These are phyloP conservation scores for Geotrupes spiniger DNA, from an alignment of 2,888 invertebrate species.

Conservation along the genomic window DNA sequence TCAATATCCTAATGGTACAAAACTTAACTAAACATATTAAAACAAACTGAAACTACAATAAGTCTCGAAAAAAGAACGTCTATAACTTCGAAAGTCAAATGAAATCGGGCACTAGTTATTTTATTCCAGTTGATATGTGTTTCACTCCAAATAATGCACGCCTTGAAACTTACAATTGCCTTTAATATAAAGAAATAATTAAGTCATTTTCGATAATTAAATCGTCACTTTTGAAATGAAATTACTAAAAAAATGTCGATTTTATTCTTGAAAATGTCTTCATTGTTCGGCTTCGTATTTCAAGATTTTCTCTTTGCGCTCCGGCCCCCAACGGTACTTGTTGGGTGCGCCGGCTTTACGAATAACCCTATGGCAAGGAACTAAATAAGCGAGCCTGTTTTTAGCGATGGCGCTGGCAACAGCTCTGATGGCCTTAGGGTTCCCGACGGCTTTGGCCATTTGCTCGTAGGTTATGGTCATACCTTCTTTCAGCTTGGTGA, in stretches of 20 bases:
- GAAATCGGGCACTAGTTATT: too few species aligned
- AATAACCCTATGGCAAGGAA: slow-evolving; percentile 47
- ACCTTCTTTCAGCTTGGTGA: slow-evolving; percentile 38
- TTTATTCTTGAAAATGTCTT: neutral
- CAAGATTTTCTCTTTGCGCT: slow-evolving; percentile 40
- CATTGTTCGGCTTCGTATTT: slow-evolving; percentile 32
- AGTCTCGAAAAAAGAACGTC: too few species aligned
- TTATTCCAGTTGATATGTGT: too few species aligned
- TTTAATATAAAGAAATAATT: too few species aligned
- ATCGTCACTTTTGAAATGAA: neutral
- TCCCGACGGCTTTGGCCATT: slow-evolving; percentile 41
- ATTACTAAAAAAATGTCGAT: neutral
- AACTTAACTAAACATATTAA: too few species aligned
- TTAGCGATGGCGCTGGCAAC: slow-evolving; percentile 45
- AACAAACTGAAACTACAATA: too few species aligned
- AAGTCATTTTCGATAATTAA: too few species aligned
- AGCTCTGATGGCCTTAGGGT: slow-evolving; percentile 42
- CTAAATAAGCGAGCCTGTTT: slow-evolving; percentile 42
- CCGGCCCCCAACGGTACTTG: slow-evolving; percentile 41
- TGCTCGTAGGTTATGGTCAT: slow-evolving; percentile 41
- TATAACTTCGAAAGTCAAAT: too few species aligned
- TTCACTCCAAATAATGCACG: too few species aligned
- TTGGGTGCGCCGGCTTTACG: slow-evolving; percentile 39
- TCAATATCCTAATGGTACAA: too few species aligned
- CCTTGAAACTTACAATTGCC: too few species aligned